Percentiles rank a stretch among this genome's conserved stretches.
phyloP scores from a whole-genome alignment of 1,140 invertebrate species.

The Rhopalosiphum maidis region DNA sequence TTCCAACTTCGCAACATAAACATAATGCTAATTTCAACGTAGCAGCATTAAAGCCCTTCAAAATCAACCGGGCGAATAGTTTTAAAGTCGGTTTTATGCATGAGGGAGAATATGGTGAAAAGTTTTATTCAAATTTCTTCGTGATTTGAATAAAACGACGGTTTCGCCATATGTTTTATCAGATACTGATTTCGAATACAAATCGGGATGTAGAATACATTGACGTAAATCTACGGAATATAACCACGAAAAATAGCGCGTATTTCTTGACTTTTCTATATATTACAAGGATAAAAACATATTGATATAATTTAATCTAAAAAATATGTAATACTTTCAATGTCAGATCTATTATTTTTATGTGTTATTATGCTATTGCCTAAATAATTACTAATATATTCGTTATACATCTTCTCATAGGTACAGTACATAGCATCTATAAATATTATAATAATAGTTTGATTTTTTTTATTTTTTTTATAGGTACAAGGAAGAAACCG shows the following conservation, averaged over 20 bases:
- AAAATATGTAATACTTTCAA: not conserved
- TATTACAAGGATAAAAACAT: not conserved
- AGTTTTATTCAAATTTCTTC: slow-evolving; percentile 57
- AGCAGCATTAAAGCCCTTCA: slow-evolving; percentile 38
- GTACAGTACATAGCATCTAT: too few species aligned
- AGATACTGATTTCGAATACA: slow-evolving; percentile 54
- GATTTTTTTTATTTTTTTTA: too few species aligned
- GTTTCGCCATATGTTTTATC: slow-evolving; percentile 35
- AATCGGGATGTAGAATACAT: slow-evolving; percentile 26
- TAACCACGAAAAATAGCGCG: not conserved
- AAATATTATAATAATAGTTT: too few species aligned
- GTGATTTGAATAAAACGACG: slow-evolving; percentile 56
- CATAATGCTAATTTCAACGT: slow-evolving; percentile 49
- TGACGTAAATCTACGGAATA: not conserved
- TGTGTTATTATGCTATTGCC: not conserved
- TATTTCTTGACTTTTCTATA: not conserved
- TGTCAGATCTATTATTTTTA: not conserved
- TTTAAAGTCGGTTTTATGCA: slow-evolving; percentile 58
- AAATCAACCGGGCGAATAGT: slow-evolving; percentile 46
- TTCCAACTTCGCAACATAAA: slow-evolving; percentile 48
- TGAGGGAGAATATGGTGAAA: slow-evolving; percentile 38
- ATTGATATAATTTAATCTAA: not conserved
- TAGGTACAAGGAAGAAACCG: too few species aligned
- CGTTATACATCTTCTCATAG: too few species aligned
- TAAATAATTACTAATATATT: not conserved